Evolutionary conservation across 2,113 vertebrate genomes (phyloP).

Genomic region (Bubo bubo): DNA sequence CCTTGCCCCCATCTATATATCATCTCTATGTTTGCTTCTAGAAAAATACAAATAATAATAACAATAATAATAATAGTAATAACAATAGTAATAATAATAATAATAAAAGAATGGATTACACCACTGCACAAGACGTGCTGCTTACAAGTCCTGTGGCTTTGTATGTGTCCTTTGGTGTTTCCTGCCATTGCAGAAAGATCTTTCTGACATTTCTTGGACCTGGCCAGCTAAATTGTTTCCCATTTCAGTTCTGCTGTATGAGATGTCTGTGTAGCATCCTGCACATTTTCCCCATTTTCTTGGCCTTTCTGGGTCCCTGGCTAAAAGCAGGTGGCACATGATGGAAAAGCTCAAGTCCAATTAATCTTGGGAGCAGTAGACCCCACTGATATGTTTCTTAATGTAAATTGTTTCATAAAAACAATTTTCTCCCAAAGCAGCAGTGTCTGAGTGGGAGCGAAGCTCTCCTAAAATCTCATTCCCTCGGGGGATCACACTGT

Average conservation of each 20-base stretch:
- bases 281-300: accelerated
- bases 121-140: accelerated
- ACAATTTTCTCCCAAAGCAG: neutral
- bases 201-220: neutral
- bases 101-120: neutral
- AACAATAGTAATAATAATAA: neutral
- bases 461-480: neutral
- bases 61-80: accelerated
- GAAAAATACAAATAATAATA: neutral
- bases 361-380: neutral
- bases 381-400: accelerated
- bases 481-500: neutral
- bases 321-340: neutral
- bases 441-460: neutral
- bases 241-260: accelerated
- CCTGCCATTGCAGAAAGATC: neutral
- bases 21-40: accelerated
- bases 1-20: neutral
- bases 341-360: neutral
- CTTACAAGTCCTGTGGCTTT: neutral
- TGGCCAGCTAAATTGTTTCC: neutral
- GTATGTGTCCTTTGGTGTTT: neutral
- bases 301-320: neutral
- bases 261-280: neutral
- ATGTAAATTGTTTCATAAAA: neutral